Percentiles rank a stretch among this genome's conserved stretches.
Conservation (phyloP, 2,797 vertebrate species). For the Cottoperca gobio region DNA sequence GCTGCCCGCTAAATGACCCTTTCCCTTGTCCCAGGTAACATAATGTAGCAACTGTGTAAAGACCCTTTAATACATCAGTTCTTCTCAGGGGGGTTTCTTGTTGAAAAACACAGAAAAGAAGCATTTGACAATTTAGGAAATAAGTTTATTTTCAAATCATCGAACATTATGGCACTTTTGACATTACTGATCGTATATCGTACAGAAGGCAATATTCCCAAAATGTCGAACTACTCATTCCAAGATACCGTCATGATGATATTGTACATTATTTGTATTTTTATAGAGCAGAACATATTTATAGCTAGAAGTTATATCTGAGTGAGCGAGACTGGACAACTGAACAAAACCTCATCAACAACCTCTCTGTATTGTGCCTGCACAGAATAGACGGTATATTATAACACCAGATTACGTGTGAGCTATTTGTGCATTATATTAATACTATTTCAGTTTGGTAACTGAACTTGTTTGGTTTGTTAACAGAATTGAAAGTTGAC, state of each 20-base stretch:
- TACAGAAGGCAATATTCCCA: no score
- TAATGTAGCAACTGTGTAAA: slow-evolving; percentile 5
- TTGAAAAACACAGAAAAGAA: no score
- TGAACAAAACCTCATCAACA: neutral
- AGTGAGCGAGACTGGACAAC: neutral
- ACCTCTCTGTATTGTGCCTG: neutral
- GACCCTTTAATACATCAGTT: neutral
- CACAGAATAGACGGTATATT: neutral
- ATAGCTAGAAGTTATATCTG: neutral
- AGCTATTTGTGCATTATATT: neutral
- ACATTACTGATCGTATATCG: no score
- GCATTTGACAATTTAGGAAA: no score
- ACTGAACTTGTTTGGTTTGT: slow-evolving; percentile 10
- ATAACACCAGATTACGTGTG: neutral
- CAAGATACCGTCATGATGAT: no score
- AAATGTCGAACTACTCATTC: no score
- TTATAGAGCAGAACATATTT: neutral
- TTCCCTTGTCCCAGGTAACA: neutral
- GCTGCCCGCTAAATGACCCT: slow-evolving; percentile 11
- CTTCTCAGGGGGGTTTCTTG: neutral
- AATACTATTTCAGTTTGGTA: neutral
- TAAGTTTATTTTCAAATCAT: no score
- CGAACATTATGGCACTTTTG: no score
- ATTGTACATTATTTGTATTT: neutral
- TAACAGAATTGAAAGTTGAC: neutral